These are phyloP conservation scores for Drosophila aff. DNA, from an alignment of 1,140 invertebrate genomes.

Conservation along the genomic window DNA sequence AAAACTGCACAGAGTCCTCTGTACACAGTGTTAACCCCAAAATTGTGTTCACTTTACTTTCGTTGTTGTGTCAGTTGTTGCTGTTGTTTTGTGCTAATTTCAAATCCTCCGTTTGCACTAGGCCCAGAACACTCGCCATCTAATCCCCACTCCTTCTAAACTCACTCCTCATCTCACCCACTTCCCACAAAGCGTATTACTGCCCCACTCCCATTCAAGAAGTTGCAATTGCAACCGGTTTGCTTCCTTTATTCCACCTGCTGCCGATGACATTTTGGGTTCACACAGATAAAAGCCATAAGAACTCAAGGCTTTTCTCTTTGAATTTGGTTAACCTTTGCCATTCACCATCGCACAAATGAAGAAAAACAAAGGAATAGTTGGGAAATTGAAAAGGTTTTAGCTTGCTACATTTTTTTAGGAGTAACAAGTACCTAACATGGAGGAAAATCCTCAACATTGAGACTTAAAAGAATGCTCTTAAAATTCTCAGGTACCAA, in stretches of 20 bases:
- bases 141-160: not conserved
- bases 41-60: constrained; percentile 36
- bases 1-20: constrained; percentile 13
- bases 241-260: constrained; percentile 39
- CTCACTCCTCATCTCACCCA: constrained; percentile 19
- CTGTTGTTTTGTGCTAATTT: constrained; percentile 44
- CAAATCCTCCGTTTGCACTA: constrained; percentile 25
- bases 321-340: constrained; percentile 36
- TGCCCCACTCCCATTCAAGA: constrained; percentile 34
- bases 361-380: not conserved
- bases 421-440: not conserved
- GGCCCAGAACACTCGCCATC: constrained; percentile 1
- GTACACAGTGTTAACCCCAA: constrained; percentile 17
- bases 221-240: constrained; percentile 39
- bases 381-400: not conserved
- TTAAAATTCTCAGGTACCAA: not conserved
- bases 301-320: constrained; percentile 47
- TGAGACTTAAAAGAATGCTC: too few relatives aligned
- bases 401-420: not conserved
- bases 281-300: constrained; percentile 31
- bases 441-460: fast-evolving
- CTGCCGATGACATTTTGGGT: constrained; percentile 45
- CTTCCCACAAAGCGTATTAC: constrained; percentile 30
- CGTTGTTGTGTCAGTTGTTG: constrained; percentile 28
- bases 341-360: constrained; percentile 16